These are phyloP conservation scores for Chaetura pelagica DNA, from an alignment of 2,113 vertebrate species.

Conservation along the genomic window DNA sequence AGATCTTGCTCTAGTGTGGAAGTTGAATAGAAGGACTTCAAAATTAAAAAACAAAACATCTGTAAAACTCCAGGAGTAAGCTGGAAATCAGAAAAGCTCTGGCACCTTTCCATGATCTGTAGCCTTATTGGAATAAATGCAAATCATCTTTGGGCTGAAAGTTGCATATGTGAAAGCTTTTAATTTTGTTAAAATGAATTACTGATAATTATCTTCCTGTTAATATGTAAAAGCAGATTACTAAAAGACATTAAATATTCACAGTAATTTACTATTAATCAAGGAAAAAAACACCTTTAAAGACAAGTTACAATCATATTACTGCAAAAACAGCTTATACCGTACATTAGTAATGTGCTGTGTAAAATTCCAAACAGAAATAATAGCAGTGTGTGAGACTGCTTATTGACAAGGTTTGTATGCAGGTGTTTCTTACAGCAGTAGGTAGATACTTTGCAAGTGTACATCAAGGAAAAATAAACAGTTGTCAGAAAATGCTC, in stretches of 20 bases:
- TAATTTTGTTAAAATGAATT: slow-evolving; percentile 72
- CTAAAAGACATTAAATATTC: slow-evolving; percentile 59
- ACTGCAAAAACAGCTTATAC: background rate
- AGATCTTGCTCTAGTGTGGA: background rate
- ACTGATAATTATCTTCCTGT: slow-evolving; percentile 64
- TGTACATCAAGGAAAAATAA: background rate
- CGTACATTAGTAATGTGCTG: background rate
- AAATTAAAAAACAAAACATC: slow-evolving; percentile 47
- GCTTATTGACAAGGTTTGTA: background rate
- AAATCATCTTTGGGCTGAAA: slow-evolving; percentile 48
- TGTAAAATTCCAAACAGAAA: background rate
- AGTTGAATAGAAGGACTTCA: slow-evolving; percentile 49
- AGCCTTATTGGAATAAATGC: slow-evolving; percentile 39
- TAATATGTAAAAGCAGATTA: slow-evolving; percentile 63
- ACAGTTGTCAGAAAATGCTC: background rate
- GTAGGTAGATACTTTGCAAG: background rate
- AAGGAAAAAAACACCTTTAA: background rate
- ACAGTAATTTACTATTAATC: slow-evolving; percentile 22
- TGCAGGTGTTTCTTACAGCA: background rate
- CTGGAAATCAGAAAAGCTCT: slow-evolving; percentile 11
- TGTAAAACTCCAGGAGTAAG: slow-evolving; percentile 46
- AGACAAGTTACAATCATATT: slow-evolving; percentile 34
- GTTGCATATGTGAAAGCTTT: slow-evolving; percentile 58
- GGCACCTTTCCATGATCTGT: slow-evolving; percentile 46
- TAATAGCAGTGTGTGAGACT: background rate